Base-by-base conservation (phyloP, 2,113 vertebrate genomes). In the Dipodomys merriami region DNA sequence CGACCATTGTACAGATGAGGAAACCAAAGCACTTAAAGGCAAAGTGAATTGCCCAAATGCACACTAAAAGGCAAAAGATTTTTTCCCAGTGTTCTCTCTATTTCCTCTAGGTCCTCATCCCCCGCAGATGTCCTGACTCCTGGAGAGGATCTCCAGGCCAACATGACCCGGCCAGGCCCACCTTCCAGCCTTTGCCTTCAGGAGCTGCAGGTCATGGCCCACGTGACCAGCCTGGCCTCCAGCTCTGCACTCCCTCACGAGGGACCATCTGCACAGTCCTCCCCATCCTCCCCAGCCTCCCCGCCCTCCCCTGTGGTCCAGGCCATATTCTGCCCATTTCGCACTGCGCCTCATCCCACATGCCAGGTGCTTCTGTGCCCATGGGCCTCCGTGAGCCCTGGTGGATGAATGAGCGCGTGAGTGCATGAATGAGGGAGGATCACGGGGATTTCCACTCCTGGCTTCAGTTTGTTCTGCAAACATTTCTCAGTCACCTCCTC, bases 401-500 rank as follows among this genome's bases (percentile, higher is more conserved):
- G 62, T 64, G 62, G 62, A 6, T 23, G n/a, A 81, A 33, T n/a
- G 22, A 19, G 25, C 33, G 79, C 60, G 35, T 7, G 77, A 91
- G 39, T 81, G n/a, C 78, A 29, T 79, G 88, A 83, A 83, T 22
- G 83, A 80, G 57, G 71, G 80, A 86, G 80, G 73, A 84, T 46
- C 18, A 53, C 30, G 3, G 39, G 83, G 57, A 67, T 83, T 86
- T 49, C 60, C 57, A 65, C 71, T 88, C 53, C 29, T 60, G 33
- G 65, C 81, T 86, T 89, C 30, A 81, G 73, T 81, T 53, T 76
- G 49, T 85, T 86, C 94, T 91, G 87, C 74, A 91, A 86, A 95
- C 64, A 74, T 93, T 94, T 93, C 39, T 62, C 89, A 93, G 74
- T 92, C 35, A 60, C 76, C 80, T 96, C 80, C 77, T 91, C 86